Conservation (phyloP, 2,113 vertebrate genomes). For the Hystrix brachyura region DNA sequence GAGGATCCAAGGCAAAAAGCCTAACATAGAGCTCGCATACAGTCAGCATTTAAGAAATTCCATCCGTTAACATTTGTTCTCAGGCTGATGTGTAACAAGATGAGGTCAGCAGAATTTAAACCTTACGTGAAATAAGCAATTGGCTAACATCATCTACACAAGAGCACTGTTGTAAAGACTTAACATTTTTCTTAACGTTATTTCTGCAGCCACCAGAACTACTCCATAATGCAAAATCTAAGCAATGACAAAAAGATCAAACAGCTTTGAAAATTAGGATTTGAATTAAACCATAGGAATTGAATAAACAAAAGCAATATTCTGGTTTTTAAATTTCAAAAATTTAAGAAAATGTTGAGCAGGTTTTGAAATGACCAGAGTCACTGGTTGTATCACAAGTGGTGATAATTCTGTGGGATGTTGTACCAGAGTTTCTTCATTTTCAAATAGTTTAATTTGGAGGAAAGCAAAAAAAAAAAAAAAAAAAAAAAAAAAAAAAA, state of each 20-base stretch:
- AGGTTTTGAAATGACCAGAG: slow-evolving; percentile 11
- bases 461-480: neutral
- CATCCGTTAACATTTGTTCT: neutral
- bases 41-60: neutral
- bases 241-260: neutral
- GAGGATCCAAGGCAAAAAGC: neutral
- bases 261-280: neutral
- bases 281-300: neutral
- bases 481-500: neutral
- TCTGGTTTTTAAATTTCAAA: neutral
- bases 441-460: neutral
- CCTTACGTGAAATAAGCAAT: neutral
- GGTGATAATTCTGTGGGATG: neutral
- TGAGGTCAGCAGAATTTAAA: neutral
- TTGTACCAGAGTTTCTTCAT: neutral
- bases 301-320: neutral
- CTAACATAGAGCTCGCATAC: neutral
- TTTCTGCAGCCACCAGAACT: neutral
- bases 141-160: neutral
- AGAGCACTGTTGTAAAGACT: neutral
- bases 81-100: neutral
- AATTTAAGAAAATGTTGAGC: neutral
- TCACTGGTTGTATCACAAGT: neutral
- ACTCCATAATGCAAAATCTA: neutral
- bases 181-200: neutral